Percentiles rank a stretch among this genome's conserved stretches.
Evolutionary conservation across 1,140 invertebrate species (phyloP).

Genomic region (Mercenaria mercenaria): DNA sequence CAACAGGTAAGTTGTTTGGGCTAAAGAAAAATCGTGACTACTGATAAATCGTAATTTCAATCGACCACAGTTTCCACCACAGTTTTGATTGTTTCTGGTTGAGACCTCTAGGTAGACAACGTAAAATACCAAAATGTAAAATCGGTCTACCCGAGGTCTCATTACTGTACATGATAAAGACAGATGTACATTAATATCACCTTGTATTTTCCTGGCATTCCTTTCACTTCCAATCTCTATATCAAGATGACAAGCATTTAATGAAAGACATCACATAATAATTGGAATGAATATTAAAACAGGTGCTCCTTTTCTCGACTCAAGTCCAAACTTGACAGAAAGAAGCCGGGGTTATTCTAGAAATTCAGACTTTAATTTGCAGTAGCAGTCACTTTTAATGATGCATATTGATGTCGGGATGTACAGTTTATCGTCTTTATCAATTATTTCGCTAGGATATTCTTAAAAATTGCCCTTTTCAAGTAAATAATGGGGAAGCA

Average conservation of each 20-base stretch:
- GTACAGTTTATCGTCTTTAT: neutral
- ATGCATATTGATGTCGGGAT: neutral
- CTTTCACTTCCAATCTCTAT: neutral
- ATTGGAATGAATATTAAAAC: neutral
- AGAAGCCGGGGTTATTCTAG: neutral
- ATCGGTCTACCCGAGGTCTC: too few species aligned
- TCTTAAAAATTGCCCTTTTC: neutral
- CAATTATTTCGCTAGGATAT: neutral
- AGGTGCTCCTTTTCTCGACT: neutral
- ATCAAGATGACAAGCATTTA: neutral
- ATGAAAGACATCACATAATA: neutral
- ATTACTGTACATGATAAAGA: too few species aligned
- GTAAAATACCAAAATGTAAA: too few species aligned
- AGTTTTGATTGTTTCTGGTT: too few species aligned
- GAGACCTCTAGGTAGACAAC: too few species aligned
- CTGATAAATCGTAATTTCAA: too few species aligned
- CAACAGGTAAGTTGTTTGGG: too few species aligned
- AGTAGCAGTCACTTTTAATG: neutral
- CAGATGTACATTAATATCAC: neutral
- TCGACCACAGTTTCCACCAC: too few species aligned
- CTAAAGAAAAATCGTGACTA: too few species aligned
- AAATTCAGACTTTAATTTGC: neutral
- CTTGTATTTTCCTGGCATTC: constrained; percentile 66
- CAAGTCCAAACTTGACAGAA: constrained; percentile 53
- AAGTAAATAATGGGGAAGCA: neutral